Evolutionary conservation across 2,888 invertebrate genomes (phyloP), one percentile per base, ranked within the genome.

Genomic region (Periphyllus acericola): DNA sequence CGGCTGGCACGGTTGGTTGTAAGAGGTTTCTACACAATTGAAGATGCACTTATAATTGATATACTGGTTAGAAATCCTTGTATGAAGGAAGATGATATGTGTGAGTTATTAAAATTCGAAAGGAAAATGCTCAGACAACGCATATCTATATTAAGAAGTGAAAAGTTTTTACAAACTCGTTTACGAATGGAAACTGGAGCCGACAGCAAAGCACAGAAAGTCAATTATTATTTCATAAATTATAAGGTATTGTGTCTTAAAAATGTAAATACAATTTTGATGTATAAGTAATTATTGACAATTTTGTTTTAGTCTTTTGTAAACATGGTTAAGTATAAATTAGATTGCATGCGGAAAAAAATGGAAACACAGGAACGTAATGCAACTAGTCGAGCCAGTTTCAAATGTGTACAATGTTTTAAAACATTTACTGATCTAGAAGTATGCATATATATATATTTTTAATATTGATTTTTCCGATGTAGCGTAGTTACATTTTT

Each of bases 161-260:
- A 99, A 91, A 98, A 98, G 93, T 97, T 99, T 91, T 95, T 98
- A 90, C 97, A 97, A 94, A 96, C 96, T 60, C 94, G 97, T 90
- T 93, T 98, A 90, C 95, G 96, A 93, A 98, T 98, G 96, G 98
- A 98, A 93, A 98, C 98, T 86, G 98, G 96, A 68, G 94, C 95
- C 0, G 98, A 99, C 92, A 97, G 98, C 8, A 98, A 97, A 93
- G 97, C 97, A 60, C 97, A 97, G 91, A 96, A 97, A 93, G 97
- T 98, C 34, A 98, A 98, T 92, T 99, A 98, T 92, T 99, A 98
- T 92, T 99, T 97, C 91, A 98, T 99, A 90, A 98, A 98, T 92
- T 99, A 98, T 92, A 97, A 97, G 91, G 93, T 94, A 83, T 78
- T 29, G 72, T n/a, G 17, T n/a, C 25, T 32, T 82, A 17, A 21